phyloP scores from a whole-genome alignment of 1,140 invertebrate species.

The Brachionus plicatilis region DNA sequence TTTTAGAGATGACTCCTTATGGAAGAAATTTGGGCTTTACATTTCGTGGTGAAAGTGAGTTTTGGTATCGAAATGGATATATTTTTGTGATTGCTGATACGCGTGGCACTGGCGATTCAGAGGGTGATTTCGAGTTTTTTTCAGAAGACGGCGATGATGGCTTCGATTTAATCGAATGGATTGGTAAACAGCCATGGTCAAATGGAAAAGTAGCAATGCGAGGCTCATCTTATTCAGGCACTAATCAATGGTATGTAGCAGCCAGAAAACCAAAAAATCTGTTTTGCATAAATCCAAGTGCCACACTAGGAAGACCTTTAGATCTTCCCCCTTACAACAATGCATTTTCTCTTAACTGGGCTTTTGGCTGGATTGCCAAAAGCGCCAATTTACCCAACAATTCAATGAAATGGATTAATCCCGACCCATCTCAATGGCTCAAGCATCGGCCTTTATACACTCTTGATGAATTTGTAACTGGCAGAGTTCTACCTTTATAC shows the following conservation, averaged over 20 bases:
- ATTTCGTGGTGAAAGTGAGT: not conserved
- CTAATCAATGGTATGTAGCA: conserved; percentile 37
- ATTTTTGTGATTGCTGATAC: conserved; percentile 18
- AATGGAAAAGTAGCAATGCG: conserved; percentile 30
- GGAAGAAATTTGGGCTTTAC: not conserved
- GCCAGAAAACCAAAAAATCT: not conserved
- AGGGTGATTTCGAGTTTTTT: not conserved
- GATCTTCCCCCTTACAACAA: not conserved
- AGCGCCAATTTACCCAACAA: not conserved
- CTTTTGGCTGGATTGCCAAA: not conserved
- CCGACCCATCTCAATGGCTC: not conserved
- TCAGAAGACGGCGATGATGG: not conserved
- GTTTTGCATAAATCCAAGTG: conserved; percentile 5
- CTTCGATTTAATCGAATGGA: conserved; percentile 33
- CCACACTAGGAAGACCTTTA: not conserved
- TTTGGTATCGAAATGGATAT: not conserved
- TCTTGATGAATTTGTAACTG: not conserved
- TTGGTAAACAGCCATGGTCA: not conserved
- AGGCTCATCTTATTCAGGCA: conserved; percentile 24
- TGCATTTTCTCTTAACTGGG: not conserved
- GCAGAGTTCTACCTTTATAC: not conserved
- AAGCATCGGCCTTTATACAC: conserved; percentile 10
- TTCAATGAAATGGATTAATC: not conserved
- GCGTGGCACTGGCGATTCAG: conserved; percentile 14
- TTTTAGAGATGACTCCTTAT: conserved; percentile 25